Evolutionary conservation across 1,140 invertebrate genomes (phyloP), one percentile per base, ranked within the genome.

Genomic region (Bradysia coprophila): DNA sequence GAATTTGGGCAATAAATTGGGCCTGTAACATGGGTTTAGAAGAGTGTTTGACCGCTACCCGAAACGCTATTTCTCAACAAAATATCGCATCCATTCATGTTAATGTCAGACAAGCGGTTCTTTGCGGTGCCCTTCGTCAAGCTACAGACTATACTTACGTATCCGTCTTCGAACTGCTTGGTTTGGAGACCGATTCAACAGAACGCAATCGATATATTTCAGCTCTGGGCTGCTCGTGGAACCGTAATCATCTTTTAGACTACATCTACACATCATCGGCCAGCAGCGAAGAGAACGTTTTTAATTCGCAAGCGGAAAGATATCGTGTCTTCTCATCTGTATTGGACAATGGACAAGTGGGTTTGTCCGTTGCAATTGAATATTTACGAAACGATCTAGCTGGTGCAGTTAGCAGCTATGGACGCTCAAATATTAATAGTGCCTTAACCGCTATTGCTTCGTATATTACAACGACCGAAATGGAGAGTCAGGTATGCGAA

Each of bases 111-210:
- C 40, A 48, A 3, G 49, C 63, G 0, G 69, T 76, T 2, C 82
- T 78, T 48, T 85, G 79, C 54, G 67, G 67, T 24, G 79, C 71
- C 0, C 61, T 85, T 0, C 66, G 61, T 47, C 43, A 73, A 40
- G 77, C 79, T 3, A 59, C 61, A 0, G 49, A 59, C 28, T 51
- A 63, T 0, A 72, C 75, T 39, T 86, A 77, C 67, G 54, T 77
- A 39, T 76, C 72, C 53, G 61, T 76, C 2, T 74, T 69, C 57
- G 44, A 71, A 2, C 52, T 69, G 37, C 79, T 79, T 46, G 49
- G 64, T 21, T 52, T 57, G 6, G 65, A 74, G 0, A 65, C 67
- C 37, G 65, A 72, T 15, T 59, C 69, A 16, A 49, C 64, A 1
- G 74, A 77, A 37, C 67, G 72, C 51, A 44, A 47, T 1, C 51